A percentile compares a stretch with the other conserved stretches of the same genome.
phyloP scores from a whole-genome alignment of 2,113 vertebrate genomes.

The Abramis brama region DNA sequence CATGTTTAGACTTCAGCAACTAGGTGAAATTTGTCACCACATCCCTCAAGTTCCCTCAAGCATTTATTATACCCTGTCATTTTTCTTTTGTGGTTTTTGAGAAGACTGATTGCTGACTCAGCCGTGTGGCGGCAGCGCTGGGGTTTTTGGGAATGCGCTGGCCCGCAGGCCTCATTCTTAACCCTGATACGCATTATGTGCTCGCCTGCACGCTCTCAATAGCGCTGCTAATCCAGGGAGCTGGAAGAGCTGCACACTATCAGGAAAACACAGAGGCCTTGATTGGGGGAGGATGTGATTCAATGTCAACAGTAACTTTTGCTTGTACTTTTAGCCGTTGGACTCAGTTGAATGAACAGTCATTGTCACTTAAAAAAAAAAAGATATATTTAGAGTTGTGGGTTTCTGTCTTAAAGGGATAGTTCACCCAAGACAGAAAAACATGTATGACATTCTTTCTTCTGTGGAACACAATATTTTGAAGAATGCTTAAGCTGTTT shows the following conservation, averaged over 20 bases:
- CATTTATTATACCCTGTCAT: constrained; percentile 12
- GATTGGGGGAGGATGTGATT: constrained; percentile 52
- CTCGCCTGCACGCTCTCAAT: constrained; percentile 64
- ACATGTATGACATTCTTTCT: not conserved
- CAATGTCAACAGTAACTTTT: constrained; percentile 69
- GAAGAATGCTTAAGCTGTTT: too few relatives aligned
- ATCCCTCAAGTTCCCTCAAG: not conserved
- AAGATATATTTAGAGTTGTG: too few relatives aligned
- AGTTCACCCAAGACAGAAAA: too few relatives aligned
- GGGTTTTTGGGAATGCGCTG: constrained; percentile 60
- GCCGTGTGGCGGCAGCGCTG: constrained; percentile 46
- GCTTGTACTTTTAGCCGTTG: constrained; percentile 24
- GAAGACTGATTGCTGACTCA: constrained; percentile 68
- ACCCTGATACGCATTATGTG: constrained; percentile 65
- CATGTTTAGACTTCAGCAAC: constrained; percentile 3
- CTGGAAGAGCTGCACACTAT: constrained; percentile 66
- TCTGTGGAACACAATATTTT: not conserved
- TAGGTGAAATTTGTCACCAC: constrained; percentile 1
- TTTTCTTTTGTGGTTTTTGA: constrained; percentile 43
- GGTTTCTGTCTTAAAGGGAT: not conserved
- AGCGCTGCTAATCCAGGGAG: constrained; percentile 72
- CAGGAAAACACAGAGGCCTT: constrained; percentile 48
- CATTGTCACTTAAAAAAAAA: not conserved
- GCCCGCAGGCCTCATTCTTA: constrained; percentile 68
- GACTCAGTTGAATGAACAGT: constrained; percentile 25